Base-by-base conservation (phyloP, 2,797 vertebrate genomes). In the Rhodeus uyekii region DNA sequence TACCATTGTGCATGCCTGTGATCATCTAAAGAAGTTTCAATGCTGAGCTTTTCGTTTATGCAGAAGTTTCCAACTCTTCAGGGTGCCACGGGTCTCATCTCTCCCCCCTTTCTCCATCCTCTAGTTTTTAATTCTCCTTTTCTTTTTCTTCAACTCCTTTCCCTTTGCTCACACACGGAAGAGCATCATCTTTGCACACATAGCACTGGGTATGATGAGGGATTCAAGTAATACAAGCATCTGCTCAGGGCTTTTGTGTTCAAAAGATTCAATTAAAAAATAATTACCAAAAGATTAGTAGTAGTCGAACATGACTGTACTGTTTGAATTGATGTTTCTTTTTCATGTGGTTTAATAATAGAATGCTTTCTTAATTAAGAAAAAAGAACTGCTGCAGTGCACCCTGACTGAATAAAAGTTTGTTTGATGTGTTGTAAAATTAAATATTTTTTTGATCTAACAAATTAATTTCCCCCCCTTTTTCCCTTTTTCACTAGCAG, bases 221-320 rank as follows among this genome's bases (percentile, higher is more conserved):
- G 90, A 93, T 89, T 83, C 85, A 72, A 87, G 93, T 89, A 93
- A 92, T 91, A 90, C 93, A 90, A 92, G 93, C 93, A 95, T 95
- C 94, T 95, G 94, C 92, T 94, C 90, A 84, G 91, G 92, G 94
- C 93, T 94, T 95, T 95, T 95, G 93, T 94, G 94, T 95, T 96
- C 94, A 95, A 96, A 95, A 95, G 94, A 96, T 95, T 96, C 94
- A 96, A 95, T 96, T 96, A 95, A 95, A 95, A 95, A 95, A 96
- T 95, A 95, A 95, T 96, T 95, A 96, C 93, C 92, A 91, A 94
- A 95, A 95, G 94, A 96, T 96, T 96, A 95, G 94, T 95, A 91
- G 93, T 94, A 92, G 94, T 94, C 91, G 92, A 91, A 94, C 94
- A 94, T 86, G 91, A 93, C 94, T 95, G 93, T 91, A 92, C 92